These are phyloP conservation scores for Trachymyrmex cornetzi DNA, from an alignment of 1,140 invertebrate genomes.

Conservation along the genomic window DNA sequence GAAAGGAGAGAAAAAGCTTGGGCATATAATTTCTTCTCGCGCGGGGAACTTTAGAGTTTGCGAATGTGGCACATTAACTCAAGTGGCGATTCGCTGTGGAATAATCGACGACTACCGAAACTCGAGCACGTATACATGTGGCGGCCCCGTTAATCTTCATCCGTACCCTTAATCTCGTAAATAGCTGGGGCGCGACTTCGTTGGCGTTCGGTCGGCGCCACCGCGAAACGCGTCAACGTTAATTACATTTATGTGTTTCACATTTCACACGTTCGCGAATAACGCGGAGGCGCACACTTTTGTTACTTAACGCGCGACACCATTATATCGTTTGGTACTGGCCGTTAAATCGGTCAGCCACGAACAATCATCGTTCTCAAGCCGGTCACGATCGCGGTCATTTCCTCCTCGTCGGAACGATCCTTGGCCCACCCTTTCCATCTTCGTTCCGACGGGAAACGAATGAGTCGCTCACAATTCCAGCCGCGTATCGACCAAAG, in stretches of 20 bases:
- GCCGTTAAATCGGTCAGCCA: conserved; percentile 17
- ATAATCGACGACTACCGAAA: conserved; percentile 53
- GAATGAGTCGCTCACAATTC: conserved; percentile 54
- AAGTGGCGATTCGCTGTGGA: conserved; percentile 19
- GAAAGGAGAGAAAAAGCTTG: neutral
- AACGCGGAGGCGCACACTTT: neutral
- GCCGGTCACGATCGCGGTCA: conserved; percentile 52
- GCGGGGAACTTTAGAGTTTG: conserved; percentile 7
- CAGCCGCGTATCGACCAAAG: conserved; percentile 51
- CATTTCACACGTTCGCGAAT: neutral
- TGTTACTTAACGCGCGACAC: neutral
- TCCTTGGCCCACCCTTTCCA: neutral
- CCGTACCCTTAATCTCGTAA: conserved; percentile 50
- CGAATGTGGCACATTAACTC: conserved; percentile 39
- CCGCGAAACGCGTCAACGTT: conserved; percentile 19
- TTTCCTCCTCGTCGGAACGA: conserved; percentile 22
- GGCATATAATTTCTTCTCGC: conserved; percentile 39
- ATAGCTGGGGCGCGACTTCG: conserved; percentile 40
- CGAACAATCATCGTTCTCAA: conserved; percentile 41
- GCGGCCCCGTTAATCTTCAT: conserved; percentile 56
- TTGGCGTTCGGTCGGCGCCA: conserved; percentile 24
- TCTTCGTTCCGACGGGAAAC: neutral
- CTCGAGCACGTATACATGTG: conserved; percentile 28
- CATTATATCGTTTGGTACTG: neutral
- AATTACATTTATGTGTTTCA: conserved; percentile 53